These are phyloP conservation scores for Monoplex corrugatus DNA, from an alignment of 2,888 invertebrate species.

Conservation along the genomic window DNA sequence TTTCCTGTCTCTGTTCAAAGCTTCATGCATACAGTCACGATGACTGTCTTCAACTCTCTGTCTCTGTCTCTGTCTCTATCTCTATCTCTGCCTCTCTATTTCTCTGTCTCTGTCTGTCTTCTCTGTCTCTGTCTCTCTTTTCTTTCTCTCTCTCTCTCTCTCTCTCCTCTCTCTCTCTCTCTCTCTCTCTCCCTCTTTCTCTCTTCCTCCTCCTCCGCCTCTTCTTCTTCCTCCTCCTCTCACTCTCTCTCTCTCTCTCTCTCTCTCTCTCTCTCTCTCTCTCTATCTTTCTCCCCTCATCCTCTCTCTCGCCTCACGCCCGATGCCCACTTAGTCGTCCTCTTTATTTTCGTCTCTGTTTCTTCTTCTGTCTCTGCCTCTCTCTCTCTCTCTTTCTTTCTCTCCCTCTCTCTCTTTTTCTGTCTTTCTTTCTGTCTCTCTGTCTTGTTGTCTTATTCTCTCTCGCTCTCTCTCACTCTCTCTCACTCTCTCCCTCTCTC, in stretches of 20 bases:
- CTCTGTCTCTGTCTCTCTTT: no score
- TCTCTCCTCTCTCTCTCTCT: neutral
- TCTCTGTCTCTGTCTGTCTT: neutral
- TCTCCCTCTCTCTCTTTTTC: neutral
- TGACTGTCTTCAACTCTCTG: neutral
- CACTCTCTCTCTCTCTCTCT: neutral
- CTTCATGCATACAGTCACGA: no score
- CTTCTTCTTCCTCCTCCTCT: neutral
- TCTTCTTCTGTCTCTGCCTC: neutral
- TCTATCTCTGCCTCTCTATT: neutral
- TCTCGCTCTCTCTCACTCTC: neutral
- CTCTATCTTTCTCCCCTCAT: neutral
- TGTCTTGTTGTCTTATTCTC: neutral
- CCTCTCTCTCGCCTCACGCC: neutral
- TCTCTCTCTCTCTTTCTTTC: neutral
- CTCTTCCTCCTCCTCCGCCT: neutral
- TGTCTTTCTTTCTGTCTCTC: neutral
- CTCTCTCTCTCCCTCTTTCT: slow-evolving; percentile 7
- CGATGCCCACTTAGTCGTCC: neutral
- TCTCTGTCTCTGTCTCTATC: neutral
- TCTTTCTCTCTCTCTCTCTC: neutral
- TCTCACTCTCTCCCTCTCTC: neutral
- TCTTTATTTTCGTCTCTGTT: neutral
- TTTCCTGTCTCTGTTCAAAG: neutral
- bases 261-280: neutral